Evolutionary conservation across 2,113 vertebrate species (phyloP), one percentile per base, ranked within the genome.

Genomic region (Mesembrinibis cayennensis): DNA sequence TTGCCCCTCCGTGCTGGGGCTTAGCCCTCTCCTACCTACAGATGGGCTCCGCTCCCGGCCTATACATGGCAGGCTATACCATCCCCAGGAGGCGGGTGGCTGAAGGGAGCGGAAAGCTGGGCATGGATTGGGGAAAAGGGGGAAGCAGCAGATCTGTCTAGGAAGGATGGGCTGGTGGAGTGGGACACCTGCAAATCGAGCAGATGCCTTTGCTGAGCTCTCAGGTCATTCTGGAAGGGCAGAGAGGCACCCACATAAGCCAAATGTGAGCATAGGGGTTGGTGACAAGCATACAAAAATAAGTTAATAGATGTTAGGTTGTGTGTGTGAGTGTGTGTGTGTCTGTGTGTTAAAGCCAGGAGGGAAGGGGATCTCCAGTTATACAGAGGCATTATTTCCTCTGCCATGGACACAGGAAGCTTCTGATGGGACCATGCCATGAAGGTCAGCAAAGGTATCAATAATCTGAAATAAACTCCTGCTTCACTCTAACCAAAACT

Each of bases 101-200:
- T 55, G 44, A 63, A 53, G 2, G 2, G 34, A 21, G 32, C 7
- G 3, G 47, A 56, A 50, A 58, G 20, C 40, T 58, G 23, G 16
- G 29, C 1, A 0, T n/a, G 25, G 21, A 32, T 8, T 9, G 7
- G 11, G 8, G 4, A 3, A 49, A 71, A 72, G 10, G 9, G 7
- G 4, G 6, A n/a, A 26, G 49, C 38, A 66, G 61, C 71, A 85
- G 9, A 7, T 92, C 30, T 61, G 5, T 70, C n/a, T 55, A 9
- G 69, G 16, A 87, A 14, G 9, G 11, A 9, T 30, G 25, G 25
- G 36, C 18, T 79, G 16, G 18, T 49, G 34, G 53, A 14, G 40
- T 47, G 74, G 34, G 61, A 17, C 23, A 29, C 12, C 42, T 79
- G 27, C 26, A 59, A 45, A 9, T 17, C 0, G 9, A 58, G 53